Evolutionary conservation across 2,888 invertebrate species (phyloP).

Genomic region (Eupithecia tripunctaria): DNA sequence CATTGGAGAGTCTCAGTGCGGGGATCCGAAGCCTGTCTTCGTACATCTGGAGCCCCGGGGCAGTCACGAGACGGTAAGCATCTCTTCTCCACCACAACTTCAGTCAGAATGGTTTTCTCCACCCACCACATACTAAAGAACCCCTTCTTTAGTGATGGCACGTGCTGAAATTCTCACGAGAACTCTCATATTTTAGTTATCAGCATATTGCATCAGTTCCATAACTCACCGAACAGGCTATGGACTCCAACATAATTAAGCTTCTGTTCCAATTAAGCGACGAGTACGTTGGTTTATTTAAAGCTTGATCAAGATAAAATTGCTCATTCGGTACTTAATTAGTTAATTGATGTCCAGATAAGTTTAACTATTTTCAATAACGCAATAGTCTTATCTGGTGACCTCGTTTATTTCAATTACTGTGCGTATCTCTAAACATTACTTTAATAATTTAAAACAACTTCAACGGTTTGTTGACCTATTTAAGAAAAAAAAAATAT

Average conservation of each 20-base stretch:
- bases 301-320: conserved; percentile 21
- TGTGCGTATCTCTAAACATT: conserved; percentile 19
- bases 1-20: conserved; percentile 72
- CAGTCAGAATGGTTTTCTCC: not conserved
- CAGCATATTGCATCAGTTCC: conserved; percentile 4
- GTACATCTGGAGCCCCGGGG: conserved; percentile 63
- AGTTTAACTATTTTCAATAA: conserved; percentile 22
- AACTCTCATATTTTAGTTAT: conserved; percentile 4
- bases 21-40: conserved; percentile 74
- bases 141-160: not conserved
- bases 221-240: not conserved
- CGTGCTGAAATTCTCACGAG: not conserved
- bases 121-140: not conserved
- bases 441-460: conserved; percentile 19
- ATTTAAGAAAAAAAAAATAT: conserved; percentile 40
- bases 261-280: conserved; percentile 15
- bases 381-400: conserved; percentile 45
- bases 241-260: not conserved
- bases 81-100: not conserved
- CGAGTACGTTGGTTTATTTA: conserved; percentile 12
- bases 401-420: conserved; percentile 44
- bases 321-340: conserved; percentile 3
- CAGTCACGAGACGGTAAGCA: conserved; percentile 70
- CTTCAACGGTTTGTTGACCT: conserved; percentile 35
- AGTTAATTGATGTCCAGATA: conserved; percentile 20